Base-by-base conservation (phyloP, 2,113 vertebrate genomes). In the Atherinomorus stipes region DNA sequence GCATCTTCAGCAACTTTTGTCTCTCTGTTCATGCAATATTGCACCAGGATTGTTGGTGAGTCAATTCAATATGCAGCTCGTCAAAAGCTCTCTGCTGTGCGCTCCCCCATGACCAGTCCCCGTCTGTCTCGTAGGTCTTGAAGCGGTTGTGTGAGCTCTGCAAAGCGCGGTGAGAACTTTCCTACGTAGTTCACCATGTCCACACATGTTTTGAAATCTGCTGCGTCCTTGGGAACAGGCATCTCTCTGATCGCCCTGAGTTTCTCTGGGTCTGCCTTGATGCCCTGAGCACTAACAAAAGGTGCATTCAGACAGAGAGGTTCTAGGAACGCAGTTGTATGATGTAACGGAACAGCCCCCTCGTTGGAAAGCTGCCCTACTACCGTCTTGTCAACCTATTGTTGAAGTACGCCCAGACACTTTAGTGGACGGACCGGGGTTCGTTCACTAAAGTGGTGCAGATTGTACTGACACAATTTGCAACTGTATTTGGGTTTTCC, bases 201-300 rank as follows among this genome's bases (percentile, higher is more conserved):
- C 67, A 59, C 28, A 59, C 59, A 52, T 21, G 45, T 59, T 28
- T 42, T 60, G 21, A 61, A 56, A 38, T 70, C 51, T 5, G 26
- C 15, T 19, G 22, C 13, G 13, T 60, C 57, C 51, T 61, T 71
- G 21, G 45, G 34, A 2, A 18, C 25, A 9, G n/a, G 21, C 25
- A 60, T 53, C n/a, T 60, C 25, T 16, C 1, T 53, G 19, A 61
- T 67, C 11, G 11, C 47, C 9, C n/a, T 52, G 6, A 38, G 0
- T 34, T 75, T 57, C 2, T 26, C 25, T 4, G 37, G 56, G 18
- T 68, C 44, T 47, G 11, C 49, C 2, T 76, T 26, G 26, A 60
- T 68, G 57, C 49, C 50, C 28, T 26, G 0, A 12, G 40, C 31
- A 42, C 34, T 15, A 26, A 44, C 49, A 7, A 52, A n/a, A n/a